Evolutionary conservation across 2,797 vertebrate genomes (phyloP).

Genomic region (Apogon talboti): DNA sequence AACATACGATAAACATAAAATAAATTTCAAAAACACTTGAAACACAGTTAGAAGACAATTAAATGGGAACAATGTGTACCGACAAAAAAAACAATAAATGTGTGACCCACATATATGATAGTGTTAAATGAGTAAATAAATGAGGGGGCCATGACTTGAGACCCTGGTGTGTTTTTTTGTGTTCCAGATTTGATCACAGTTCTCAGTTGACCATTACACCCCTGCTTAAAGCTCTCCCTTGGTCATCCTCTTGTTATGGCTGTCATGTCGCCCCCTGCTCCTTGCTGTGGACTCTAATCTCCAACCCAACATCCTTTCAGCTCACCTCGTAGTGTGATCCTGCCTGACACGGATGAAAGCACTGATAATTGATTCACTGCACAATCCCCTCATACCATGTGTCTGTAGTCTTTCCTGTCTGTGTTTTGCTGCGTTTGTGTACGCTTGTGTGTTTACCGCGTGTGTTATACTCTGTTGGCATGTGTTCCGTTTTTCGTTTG

Average conservation of each 20-base stretch:
- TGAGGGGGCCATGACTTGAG: too few relatives aligned
- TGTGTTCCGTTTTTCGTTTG: constrained; percentile 41
- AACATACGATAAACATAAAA: too few relatives aligned
- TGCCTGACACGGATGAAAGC: constrained; percentile 40
- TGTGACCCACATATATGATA: too few relatives aligned
- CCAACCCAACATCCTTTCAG: constrained; percentile 42
- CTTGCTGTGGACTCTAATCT: constrained; percentile 42
- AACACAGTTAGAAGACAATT: too few relatives aligned
- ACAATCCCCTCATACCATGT: constrained; percentile 57
- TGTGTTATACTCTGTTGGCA: constrained; percentile 37
- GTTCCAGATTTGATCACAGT: too few relatives aligned
- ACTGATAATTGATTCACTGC: constrained; percentile 67
- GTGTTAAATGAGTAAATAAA: too few relatives aligned
- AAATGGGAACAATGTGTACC: too few relatives aligned
- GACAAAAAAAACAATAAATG: too few relatives aligned
- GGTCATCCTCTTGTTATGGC: constrained; percentile 31
- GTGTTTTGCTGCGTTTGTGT: constrained; percentile 24
- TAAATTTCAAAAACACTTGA: too few relatives aligned
- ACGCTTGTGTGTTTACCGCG: constrained; percentile 13
- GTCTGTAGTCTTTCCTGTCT: constrained; percentile 40
- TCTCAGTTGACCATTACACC: too few relatives aligned
- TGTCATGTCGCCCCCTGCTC: constrained; percentile 29
- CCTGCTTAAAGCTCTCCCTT: constrained; percentile 11
- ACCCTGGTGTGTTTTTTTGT: too few relatives aligned
- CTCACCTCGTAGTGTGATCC: constrained; percentile 41